Percentiles rank a stretch among this genome's conserved stretches.
Conservation (phyloP, 2,113 vertebrate genomes). For the Dascyllus trimaculatus region DNA sequence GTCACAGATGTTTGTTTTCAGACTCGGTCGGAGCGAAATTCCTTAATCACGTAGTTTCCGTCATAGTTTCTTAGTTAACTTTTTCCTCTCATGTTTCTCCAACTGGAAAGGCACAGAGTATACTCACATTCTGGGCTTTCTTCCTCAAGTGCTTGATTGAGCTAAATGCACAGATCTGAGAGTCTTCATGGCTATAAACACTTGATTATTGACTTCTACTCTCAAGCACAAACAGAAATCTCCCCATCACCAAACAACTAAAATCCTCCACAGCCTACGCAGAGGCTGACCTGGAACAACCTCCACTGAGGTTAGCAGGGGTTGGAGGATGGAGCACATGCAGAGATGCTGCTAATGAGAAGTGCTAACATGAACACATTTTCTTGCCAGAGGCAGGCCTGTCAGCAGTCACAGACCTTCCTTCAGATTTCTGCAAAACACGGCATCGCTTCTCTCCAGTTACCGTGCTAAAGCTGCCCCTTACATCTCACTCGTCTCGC, state of each 20-base stretch:
- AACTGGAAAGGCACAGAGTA: slow-evolving; percentile 18
- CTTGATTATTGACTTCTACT: slow-evolving; percentile 67
- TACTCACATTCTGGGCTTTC: slow-evolving; percentile 11
- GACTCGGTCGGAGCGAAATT: slow-evolving; percentile 44
- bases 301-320: slow-evolving; percentile 28
- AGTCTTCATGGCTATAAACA: slow-evolving; percentile 28
- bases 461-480: slow-evolving; percentile 39
- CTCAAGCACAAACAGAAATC: slow-evolving; percentile 60
- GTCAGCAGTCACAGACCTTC: slow-evolving; percentile 60
- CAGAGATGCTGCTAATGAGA: slow-evolving; percentile 67
- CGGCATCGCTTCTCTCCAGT: slow-evolving; percentile 36
- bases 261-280: slow-evolving; percentile 53
- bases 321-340: slow-evolving; percentile 46
- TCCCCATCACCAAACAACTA: slow-evolving; percentile 48
- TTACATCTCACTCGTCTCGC: not conserved
- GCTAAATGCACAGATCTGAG: slow-evolving; percentile 46
- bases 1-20: slow-evolving; percentile 63
- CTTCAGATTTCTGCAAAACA: slow-evolving; percentile 59
- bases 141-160: slow-evolving; percentile 13
- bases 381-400: slow-evolving; percentile 64
- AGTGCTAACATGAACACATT: slow-evolving; percentile 58
- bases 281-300: slow-evolving; percentile 54
- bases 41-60: slow-evolving; percentile 45
- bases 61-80: slow-evolving; percentile 47
- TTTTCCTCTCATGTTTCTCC: slow-evolving; percentile 49